Conservation (phyloP, 2,797 vertebrate genomes). For the Helarctos malayanus region DNA sequence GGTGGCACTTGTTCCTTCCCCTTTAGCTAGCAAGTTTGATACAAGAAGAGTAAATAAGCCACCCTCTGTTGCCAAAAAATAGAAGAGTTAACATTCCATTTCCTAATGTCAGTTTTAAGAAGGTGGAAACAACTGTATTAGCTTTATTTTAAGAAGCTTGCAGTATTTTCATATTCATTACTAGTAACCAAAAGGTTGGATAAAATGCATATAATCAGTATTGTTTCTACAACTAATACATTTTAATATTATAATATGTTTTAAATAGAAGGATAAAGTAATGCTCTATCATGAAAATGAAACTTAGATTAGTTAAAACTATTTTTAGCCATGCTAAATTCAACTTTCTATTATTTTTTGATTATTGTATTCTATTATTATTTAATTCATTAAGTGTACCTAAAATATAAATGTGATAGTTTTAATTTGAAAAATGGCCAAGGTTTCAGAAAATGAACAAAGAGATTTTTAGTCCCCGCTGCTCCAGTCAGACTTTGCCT, state of each 20-base stretch:
- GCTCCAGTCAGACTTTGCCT: slow-evolving; percentile 37
- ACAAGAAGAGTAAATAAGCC: background rate
- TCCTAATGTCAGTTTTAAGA: background rate
- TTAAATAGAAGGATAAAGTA: slow-evolving; percentile 2
- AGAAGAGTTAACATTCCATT: background rate
- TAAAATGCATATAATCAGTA: background rate
- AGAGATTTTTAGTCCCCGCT: slow-evolving; percentile 49
- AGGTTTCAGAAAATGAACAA: slow-evolving; percentile 59
- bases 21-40: background rate
- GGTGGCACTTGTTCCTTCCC: background rate
- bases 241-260: slow-evolving; percentile 22
- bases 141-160: slow-evolving; percentile 24
- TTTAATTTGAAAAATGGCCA: slow-evolving; percentile 26
- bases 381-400: slow-evolving; percentile 48
- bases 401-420: slow-evolving; percentile 71
- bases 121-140: background rate
- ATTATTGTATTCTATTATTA: background rate
- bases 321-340: slow-evolving; percentile 23
- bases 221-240: background rate
- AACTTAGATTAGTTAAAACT: slow-evolving; percentile 29
- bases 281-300: background rate
- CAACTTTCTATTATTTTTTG: slow-evolving; percentile 44
- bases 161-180: slow-evolving; percentile 34
- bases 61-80: background rate
- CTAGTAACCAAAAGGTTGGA: background rate